Base-by-base conservation (phyloP, 2,888 invertebrate genomes). In the Galerucella pusilla region DNA sequence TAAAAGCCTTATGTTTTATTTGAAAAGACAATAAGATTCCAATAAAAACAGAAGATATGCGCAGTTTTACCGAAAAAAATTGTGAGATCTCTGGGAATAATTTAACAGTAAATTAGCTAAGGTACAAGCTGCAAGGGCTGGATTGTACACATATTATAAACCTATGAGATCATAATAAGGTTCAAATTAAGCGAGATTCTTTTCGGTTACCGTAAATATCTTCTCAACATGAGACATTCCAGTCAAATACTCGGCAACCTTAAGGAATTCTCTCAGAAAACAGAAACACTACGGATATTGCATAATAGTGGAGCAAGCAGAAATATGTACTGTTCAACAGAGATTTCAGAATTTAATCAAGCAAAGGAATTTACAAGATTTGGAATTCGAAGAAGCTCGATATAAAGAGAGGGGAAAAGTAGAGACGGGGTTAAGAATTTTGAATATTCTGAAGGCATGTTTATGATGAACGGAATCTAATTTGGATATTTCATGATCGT, bases 331-430 rank as follows among this genome's bases (percentile, higher is more conserved):
- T 65, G 64, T 65, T 65, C 5, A 65, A 49, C 64, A 65, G 64
- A 71, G 71, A 71, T 71, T 71, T 71, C 20, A 71, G 71, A 71
- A 71, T 71, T 71, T 71, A 71, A 71, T 71, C 71, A 71, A 65
- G 71, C 59, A 46, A 25, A 65, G 71, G 71, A 65, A 71, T 71
- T 64, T 54, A 20, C 64, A 71, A 71, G 71, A 71, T 71, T 71
- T 49, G 35, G 64, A 65, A 54, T 61, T 54, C 64, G 60, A 45
- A 46, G 64, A 20, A 65, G 42, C 7, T 16, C 59, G 20, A 12
- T 20, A 20, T 11, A 60, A 11, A 14, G 64, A 20, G 2, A 46
- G 64, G 16, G 45, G 16, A 6, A 46, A 10, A 28, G 42, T 25
- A 25, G 11, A 16, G 16, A 45, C 16, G n/a, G 64, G 65, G 65